phyloP scores from a whole-genome alignment of 2,888 invertebrate genomes.

The Luffia ferchaultella region DNA sequence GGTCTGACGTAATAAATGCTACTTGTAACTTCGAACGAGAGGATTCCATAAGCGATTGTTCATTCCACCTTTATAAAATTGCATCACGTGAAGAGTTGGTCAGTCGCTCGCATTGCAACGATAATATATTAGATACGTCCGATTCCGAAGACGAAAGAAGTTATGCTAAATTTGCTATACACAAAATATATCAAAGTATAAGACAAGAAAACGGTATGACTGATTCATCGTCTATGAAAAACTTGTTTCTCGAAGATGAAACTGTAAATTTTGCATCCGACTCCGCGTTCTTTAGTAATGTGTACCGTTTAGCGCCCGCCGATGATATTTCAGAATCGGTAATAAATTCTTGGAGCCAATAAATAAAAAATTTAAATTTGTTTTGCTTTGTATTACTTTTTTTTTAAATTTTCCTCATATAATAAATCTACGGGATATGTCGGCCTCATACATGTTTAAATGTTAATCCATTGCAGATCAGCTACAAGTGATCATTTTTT shows the following conservation, averaged over 20 bases:
- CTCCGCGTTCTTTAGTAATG: constrained; percentile 23
- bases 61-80: constrained; percentile 17
- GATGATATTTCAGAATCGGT: constrained; percentile 33
- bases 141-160: constrained; percentile 27
- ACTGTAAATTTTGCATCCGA: constrained; percentile 18
- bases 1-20: constrained; percentile 40
- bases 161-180: constrained; percentile 43
- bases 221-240: constrained; percentile 48
- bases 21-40: constrained; percentile 27
- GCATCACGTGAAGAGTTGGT: constrained; percentile 30
- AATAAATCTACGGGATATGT: too few species aligned
- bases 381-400: not conserved
- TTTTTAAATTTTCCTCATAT: too few species aligned
- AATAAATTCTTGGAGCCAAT: constrained; percentile 19
- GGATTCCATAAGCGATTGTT: not conserved
- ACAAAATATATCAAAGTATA: constrained; percentile 41
- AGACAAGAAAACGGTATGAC: constrained; percentile 30
- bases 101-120: constrained; percentile 28
- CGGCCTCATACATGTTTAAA: too few species aligned
- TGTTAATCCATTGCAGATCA: too few species aligned
- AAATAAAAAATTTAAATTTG: not conserved
- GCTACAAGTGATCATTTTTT: too few species aligned
- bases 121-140: constrained; percentile 25
- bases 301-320: constrained; percentile 40
- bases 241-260: constrained; percentile 25